Conservation (phyloP, 2,888 invertebrate species). For the Tanaodytes sp. region DNA sequence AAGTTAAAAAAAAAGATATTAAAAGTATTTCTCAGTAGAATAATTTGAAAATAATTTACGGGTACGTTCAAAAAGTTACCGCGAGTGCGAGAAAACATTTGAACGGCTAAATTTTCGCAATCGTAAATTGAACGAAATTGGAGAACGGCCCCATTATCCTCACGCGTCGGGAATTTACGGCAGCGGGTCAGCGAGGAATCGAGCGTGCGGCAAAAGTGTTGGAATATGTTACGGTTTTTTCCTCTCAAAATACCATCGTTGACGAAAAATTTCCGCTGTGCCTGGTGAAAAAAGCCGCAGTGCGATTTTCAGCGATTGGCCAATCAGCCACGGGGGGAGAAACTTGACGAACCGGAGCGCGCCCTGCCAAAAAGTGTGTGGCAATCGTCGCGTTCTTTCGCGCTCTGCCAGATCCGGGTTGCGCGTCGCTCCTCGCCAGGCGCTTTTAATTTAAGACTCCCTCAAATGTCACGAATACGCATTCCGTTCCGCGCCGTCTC, state of each 20-base stretch:
- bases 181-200: constrained; percentile 10
- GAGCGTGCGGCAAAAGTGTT: constrained; percentile 21
- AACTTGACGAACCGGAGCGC: constrained; percentile 19
- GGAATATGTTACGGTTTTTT: constrained; percentile 43
- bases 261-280: constrained; percentile 40
- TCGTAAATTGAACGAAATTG: constrained; percentile 27
- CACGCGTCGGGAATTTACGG: constrained; percentile 26
- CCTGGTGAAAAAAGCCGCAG: constrained; percentile 33
- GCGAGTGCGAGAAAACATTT: constrained; percentile 3
- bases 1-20: no score
- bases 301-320: constrained; percentile 34
- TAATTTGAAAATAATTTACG: no score
- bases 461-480: constrained; percentile 70
- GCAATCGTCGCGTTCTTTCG: constrained; percentile 64
- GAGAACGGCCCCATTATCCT: constrained; percentile 27
- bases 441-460: constrained; percentile 71
- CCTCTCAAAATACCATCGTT: constrained; percentile 46
- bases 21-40: no score
- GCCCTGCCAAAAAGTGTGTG: constrained; percentile 65
- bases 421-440: constrained; percentile 29
- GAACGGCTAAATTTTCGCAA: constrained; percentile 20
- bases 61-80: neutral
- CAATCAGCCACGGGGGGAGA: constrained; percentile 39
- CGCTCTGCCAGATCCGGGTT: constrained; percentile 59
- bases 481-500: constrained; percentile 62